A percentile compares a stretch with the other conserved stretches of the same genome.
Conservation (phyloP, 2,888 invertebrate genomes). For the Oligia fasciuncula region DNA sequence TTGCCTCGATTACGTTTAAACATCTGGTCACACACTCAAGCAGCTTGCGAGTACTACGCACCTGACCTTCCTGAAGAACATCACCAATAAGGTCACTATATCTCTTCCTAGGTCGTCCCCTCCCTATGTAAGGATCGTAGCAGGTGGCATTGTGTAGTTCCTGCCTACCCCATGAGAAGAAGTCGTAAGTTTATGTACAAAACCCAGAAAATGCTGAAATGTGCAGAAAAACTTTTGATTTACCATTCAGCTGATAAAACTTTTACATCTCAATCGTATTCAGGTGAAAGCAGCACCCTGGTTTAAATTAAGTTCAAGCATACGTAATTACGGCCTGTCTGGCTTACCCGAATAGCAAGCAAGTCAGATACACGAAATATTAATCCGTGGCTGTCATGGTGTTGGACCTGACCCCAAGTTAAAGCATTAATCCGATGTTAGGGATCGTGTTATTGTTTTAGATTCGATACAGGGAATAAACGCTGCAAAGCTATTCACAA, state of each 20-base stretch:
- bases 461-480: background rate
- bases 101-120: no score
- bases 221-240: background rate
- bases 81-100: no score
- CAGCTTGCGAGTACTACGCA: background rate
- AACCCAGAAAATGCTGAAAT: background rate
- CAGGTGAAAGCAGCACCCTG: constrained; percentile 8
- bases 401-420: constrained; percentile 15
- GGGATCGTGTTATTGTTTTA: constrained; percentile 6
- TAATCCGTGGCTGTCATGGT: constrained; percentile 44
- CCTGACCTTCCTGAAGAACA: no score
- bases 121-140: background rate
- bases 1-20: background rate
- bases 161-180: background rate
- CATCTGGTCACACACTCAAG: background rate
- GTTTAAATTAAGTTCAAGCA: background rate
- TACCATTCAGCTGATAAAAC: background rate
- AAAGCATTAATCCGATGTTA: background rate
- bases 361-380: constrained; percentile 42
- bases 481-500: no score
- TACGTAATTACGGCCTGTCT: constrained; percentile 18
- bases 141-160: background rate
- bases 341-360: background rate
- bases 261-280: background rate
- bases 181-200: background rate